These are phyloP conservation scores for Muscicapa adusta DNA, from an alignment of 2,113 vertebrate species.

Conservation along the genomic window DNA sequence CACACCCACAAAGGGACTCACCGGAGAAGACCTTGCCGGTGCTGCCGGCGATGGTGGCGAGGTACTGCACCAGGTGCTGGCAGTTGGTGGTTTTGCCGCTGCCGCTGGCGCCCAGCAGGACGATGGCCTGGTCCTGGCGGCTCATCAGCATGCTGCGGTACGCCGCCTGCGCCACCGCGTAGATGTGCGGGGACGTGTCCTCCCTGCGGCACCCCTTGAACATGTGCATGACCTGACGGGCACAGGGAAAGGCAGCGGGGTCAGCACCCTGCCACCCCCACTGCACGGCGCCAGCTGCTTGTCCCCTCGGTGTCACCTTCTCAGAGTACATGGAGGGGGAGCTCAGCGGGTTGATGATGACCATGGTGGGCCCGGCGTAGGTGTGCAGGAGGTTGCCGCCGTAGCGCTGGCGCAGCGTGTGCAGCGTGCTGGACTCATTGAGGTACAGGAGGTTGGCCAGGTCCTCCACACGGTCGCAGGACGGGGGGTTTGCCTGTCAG, in stretches of 20 bases:
- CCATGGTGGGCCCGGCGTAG: slow-evolving; percentile 86
- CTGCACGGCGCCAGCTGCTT: fast-evolving
- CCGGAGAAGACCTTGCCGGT: slow-evolving; percentile 92
- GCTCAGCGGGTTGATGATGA: slow-evolving; percentile 92
- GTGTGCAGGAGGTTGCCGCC: slow-evolving; percentile 92
- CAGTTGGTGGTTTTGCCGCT: slow-evolving; percentile 95
- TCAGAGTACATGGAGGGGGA: slow-evolving; percentile 95
- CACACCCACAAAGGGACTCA: slow-evolving; percentile 21
- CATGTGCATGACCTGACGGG: slow-evolving; percentile 94
- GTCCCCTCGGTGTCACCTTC: slow-evolving; percentile 75
- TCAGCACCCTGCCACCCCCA: not conserved
- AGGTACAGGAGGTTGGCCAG: slow-evolving; percentile 91
- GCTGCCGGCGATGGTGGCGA: slow-evolving; percentile 89
- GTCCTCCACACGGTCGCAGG: slow-evolving; percentile 87
- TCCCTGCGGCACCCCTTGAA: slow-evolving; percentile 95
- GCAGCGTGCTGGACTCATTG: slow-evolving; percentile 91
- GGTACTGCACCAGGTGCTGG: slow-evolving; percentile 92
- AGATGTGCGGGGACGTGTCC: slow-evolving; percentile 91
- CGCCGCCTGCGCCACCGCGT: slow-evolving; percentile 88
- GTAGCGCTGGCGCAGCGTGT: slow-evolving; percentile 91
- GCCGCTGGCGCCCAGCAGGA: slow-evolving; percentile 89
- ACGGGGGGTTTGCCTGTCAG: slow-evolving; percentile 89
- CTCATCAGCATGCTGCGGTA: slow-evolving; percentile 92
- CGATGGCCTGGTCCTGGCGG: slow-evolving; percentile 91
- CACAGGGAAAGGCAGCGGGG: not conserved